These are phyloP conservation scores for Cephalophus harveyi DNA, from an alignment of 2,113 vertebrate species.

Conservation along the genomic window DNA sequence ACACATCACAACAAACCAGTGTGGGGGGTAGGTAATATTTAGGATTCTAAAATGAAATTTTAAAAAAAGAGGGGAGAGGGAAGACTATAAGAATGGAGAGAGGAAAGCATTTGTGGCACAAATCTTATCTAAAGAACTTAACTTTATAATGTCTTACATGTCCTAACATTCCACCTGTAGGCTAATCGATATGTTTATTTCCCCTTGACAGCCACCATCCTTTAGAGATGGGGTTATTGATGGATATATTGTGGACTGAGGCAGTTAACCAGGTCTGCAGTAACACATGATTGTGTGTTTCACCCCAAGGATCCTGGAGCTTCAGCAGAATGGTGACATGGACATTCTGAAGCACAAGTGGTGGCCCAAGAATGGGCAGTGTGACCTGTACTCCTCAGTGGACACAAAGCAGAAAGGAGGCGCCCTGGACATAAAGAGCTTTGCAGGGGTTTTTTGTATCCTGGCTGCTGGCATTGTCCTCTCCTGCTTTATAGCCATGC, in stretches of 20 bases:
- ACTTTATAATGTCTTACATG: background rate
- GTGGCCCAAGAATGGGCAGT: conserved; percentile 96
- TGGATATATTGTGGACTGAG: background rate
- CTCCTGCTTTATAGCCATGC: conserved; percentile 98
- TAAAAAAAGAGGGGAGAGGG: background rate
- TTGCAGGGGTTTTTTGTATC: conserved; percentile 97
- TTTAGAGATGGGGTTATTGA: background rate
- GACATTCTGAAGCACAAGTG: conserved; percentile 97
- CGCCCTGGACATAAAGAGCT: conserved; percentile 97
- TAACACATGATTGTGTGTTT: conserved; percentile 63
- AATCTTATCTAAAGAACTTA: background rate
- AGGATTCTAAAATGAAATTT: background rate
- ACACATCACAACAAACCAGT: background rate
- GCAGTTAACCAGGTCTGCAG: background rate
- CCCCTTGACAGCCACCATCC: accelerated
- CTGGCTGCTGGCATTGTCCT: conserved; percentile 96
- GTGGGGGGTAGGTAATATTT: background rate
- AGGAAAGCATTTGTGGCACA: background rate
- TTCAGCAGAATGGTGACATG: conserved; percentile 98
- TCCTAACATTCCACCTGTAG: accelerated
- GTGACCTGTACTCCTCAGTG: conserved; percentile 93
- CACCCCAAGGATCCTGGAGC: conserved; percentile 93
- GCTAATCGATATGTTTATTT: background rate
- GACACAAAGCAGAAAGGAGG: conserved; percentile 91
- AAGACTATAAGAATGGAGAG: no score